Percentiles rank a stretch among this genome's conserved stretches.
Conservation (phyloP, 2,797 vertebrate species). For the Epinephelus coioides region DNA sequence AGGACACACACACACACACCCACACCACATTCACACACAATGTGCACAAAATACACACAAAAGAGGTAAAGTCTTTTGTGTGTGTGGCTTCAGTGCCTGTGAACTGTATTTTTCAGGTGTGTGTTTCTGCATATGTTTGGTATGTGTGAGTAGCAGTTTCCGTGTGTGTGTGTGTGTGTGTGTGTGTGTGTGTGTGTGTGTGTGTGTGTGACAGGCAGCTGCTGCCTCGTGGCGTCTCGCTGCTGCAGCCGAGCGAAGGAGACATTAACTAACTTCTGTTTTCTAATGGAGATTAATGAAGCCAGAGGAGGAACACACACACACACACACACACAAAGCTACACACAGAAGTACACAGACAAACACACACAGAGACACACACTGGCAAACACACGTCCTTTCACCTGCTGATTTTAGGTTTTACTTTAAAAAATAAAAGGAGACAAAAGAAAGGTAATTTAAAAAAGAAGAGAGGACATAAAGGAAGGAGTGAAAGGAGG, state of each 20-base stretch:
- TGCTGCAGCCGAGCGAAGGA: conserved; percentile 80
- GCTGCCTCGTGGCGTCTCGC: conserved; percentile 72
- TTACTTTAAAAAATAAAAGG: conserved; percentile 21
- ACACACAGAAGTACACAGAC: conserved; percentile 1
- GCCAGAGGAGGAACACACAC: conserved; percentile 54
- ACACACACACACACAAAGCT: background rate
- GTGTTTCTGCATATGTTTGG: conserved; percentile 4
- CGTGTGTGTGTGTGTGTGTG: conserved; percentile 32
- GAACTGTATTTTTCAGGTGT: conserved; percentile 38
- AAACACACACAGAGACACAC: background rate
- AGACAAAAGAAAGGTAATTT: background rate
- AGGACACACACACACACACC: conserved; percentile 45
- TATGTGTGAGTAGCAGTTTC: conserved; percentile 16
- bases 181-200: conserved; percentile 38
- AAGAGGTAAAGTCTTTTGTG: background rate
- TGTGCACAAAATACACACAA: background rate
- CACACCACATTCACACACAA: background rate
- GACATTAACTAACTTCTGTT: conserved; percentile 89
- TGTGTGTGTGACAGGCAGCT: conserved; percentile 58
- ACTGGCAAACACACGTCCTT: conserved; percentile 8
- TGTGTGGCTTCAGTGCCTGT: conserved; percentile 30
- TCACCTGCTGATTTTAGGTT: conserved; percentile 17
- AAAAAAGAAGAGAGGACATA: background rate
- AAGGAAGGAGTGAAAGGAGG: background rate
- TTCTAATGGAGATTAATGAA: conserved; percentile 90